Percentiles rank a stretch among this genome's conserved stretches.
Evolutionary conservation across 2,797 vertebrate species (phyloP).

Genomic region (Sebastes ruberrimus): DNA sequence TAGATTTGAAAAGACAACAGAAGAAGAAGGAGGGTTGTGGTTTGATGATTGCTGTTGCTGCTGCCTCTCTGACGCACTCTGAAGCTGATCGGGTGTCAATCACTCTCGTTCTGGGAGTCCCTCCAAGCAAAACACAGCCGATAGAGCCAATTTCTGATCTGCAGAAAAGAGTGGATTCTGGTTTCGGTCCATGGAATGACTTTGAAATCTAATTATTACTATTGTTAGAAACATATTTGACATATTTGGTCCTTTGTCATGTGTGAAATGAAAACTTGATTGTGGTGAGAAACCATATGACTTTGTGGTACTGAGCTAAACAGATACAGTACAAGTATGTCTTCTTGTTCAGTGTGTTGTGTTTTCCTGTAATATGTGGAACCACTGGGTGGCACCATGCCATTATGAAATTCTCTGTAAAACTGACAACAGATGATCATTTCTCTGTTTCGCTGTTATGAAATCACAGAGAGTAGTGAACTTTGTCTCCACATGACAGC

Average conservation of each 20-base stretch:
- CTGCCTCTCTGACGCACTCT: conserved; percentile 63
- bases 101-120: conserved; percentile 74
- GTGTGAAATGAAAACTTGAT: background rate
- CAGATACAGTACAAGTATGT: background rate
- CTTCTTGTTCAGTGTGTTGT: background rate
- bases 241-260: background rate
- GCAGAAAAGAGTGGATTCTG: background rate
- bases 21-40: background rate
- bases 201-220: background rate
- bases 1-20: background rate
- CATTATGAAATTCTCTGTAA: background rate
- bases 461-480: background rate
- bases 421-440: background rate
- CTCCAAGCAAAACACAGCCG: conserved; percentile 33
- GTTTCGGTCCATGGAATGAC: background rate
- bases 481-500: background rate
- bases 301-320: background rate
- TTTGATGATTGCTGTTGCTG: conserved; percentile 63
- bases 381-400: conserved; percentile 63
- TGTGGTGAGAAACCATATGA: background rate
- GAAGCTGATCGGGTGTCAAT: conserved; percentile 79
- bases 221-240: background rate
- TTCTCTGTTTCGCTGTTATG: background rate
- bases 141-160: conserved; percentile 67
- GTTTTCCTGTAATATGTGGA: background rate